Base-by-base conservation (phyloP, 2,888 invertebrate species). In the Poecilobothrus nobilitatus region DNA sequence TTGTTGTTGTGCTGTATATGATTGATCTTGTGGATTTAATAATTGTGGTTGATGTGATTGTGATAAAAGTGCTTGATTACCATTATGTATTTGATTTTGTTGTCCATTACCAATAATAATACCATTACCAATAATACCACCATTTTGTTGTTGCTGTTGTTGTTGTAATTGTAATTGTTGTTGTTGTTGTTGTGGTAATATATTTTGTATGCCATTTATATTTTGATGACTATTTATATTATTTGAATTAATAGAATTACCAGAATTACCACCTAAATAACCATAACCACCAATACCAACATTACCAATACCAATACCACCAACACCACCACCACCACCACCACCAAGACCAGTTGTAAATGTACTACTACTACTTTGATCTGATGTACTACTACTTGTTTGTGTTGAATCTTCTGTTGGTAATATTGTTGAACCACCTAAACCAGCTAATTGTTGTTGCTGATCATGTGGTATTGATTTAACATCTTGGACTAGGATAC, bases 391-490 rank as follows among this genome's bases (percentile, higher is more conserved):
- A 15, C 53, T 53, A 53, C 65, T 65, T 67, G 89, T 89, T 74
- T 87, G 88, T 75, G 88, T 83, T 67, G 92, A 91, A 85, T 92
- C 92, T 85, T 90, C 90, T 37, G 89, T 90, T 68, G 89, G 89
- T 74, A 87, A 84, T 78, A 88, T 88, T 71, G 88, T 88, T 68
- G 89, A 88, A 70, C 77, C 75, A 61, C 85, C 82, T 74, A 87
- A 86, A 18, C 71, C 71, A 44, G 85, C 82, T 75, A 90, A 87
- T 81, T 91, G 92, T 83, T 90, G 88, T 76, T 89, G 86, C 80
- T 92, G 91, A 83, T 93, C 92, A 80, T 93, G 91, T 77, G 93
- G 92, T 76, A 92, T 91, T 77, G 92, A 91, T 70, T 81, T 81
- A 67, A 82, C 81, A 76, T 82, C 94, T 87, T 93, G 92, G 80